Evolutionary conservation across 2,888 invertebrate species (phyloP).

Genomic region (Heliconius sara): DNA sequence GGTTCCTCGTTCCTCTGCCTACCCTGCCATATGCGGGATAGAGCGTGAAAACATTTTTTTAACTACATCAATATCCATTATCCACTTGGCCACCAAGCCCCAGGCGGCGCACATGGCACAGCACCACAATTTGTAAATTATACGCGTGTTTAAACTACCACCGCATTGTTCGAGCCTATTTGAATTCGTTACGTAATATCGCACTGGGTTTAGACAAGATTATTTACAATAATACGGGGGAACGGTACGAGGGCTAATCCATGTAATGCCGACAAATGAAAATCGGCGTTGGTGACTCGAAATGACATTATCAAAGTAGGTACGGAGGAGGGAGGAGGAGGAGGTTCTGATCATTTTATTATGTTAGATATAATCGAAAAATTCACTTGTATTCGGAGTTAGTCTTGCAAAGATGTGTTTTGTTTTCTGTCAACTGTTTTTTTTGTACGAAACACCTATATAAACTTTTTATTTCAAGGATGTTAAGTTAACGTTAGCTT

Average conservation of each 20-base stretch:
- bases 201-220: conserved; percentile 79
- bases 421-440: neutral
- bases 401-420: neutral
- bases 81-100: conserved; percentile 54
- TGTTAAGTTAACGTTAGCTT: neutral
- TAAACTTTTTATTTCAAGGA: neutral
- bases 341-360: conserved; percentile 37
- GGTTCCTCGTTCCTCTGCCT: no score
- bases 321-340: conserved; percentile 3
- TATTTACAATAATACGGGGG: conserved; percentile 74
- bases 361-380: conserved; percentile 6
- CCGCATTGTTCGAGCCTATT: conserved; percentile 72
- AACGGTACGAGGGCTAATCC: conserved; percentile 60
- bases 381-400: no score
- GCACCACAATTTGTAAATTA: conserved; percentile 70
- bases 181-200: conserved; percentile 69
- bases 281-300: conserved; percentile 59
- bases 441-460: neutral
- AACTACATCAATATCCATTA: conserved; percentile 30
- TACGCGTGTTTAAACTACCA: conserved; percentile 75
- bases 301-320: conserved; percentile 40
- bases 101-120: conserved; percentile 74
- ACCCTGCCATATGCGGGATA: no score
- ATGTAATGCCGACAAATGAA: conserved; percentile 65
- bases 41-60: no score